Evolutionary conservation across 2,797 vertebrate genomes (phyloP), one percentile per base, ranked within the genome.

Genomic region (Linurgus olivaceus): DNA sequence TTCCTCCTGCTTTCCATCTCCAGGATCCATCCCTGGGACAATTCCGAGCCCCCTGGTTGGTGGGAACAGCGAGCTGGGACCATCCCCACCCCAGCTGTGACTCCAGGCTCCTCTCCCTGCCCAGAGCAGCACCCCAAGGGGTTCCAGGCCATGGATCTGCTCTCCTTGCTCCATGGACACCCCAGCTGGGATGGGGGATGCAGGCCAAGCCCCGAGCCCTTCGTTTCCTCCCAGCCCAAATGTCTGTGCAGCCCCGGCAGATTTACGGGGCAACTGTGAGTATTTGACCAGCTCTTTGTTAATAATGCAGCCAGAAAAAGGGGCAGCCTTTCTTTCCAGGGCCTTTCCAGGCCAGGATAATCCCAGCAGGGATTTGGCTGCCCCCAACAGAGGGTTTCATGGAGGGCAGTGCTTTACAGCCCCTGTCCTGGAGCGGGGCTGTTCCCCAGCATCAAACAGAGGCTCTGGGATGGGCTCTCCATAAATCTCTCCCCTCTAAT

Each of bases 401-500:
- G 61, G 65, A 90, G 89, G 92, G 82, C 95, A 68, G 40, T 31
- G 82, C 85, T 90, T 94, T 79, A 25, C 82, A 66, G 88, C 89
- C 88, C 87, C 87, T 96, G 91, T 96, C 88, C 90, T 72, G 37
- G 78, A 65, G 77, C 3, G 0, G 75, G 87, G 79, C 92, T 52
- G 29, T 7, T 83, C 93, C 73, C 59, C 86, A 71, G 59, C 91
- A 80, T 92, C 96, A 88, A 94, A 73, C 9, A 25, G 92, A 90
- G 74, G 71, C 82, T 92, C 91, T 0, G 11, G 94, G 90, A 94
- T 93, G 87, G 93, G 93, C 87, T 84, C 28, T 28, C 86, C 88
- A 94, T 96, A 97, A 97, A 97, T 96, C 94, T 93, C 73, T 77
- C 63, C 25, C 20, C 71, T 68, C 48, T 89, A 94, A 96, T 94